Evolutionary conservation across 2,113 vertebrate genomes (phyloP).

Genomic region (Anser brachyrhynchus): DNA sequence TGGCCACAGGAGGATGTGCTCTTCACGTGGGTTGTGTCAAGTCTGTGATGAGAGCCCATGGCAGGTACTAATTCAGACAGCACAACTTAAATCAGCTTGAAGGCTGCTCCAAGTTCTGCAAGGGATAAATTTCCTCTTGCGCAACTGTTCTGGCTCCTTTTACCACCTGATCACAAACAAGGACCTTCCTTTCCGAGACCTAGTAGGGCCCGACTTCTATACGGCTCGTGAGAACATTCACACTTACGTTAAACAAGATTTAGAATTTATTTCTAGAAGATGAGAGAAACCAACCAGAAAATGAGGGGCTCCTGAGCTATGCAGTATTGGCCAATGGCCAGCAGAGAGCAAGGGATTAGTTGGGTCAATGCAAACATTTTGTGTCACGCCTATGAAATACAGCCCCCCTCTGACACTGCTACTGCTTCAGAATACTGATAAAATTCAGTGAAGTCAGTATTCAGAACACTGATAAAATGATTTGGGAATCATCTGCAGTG

Average conservation of each 20-base stretch:
- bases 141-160: neutral
- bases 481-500: neutral
- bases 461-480: neutral
- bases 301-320: neutral
- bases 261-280: neutral
- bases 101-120: neutral
- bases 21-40: neutral
- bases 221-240: accelerated
- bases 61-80: neutral
- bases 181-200: neutral
- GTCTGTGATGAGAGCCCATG: neutral
- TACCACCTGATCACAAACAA: neutral
- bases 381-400: neutral
- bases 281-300: neutral
- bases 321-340: neutral
- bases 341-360: neutral
- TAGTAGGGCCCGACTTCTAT: neutral
- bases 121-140: neutral
- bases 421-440: neutral
- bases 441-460: neutral
- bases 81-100: neutral
- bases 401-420: neutral
- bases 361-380: neutral
- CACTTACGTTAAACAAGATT: neutral
- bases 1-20: neutral